Evolutionary conservation across 2,113 vertebrate species (phyloP).

Genomic region (Rhinopithecus roxellana): DNA sequence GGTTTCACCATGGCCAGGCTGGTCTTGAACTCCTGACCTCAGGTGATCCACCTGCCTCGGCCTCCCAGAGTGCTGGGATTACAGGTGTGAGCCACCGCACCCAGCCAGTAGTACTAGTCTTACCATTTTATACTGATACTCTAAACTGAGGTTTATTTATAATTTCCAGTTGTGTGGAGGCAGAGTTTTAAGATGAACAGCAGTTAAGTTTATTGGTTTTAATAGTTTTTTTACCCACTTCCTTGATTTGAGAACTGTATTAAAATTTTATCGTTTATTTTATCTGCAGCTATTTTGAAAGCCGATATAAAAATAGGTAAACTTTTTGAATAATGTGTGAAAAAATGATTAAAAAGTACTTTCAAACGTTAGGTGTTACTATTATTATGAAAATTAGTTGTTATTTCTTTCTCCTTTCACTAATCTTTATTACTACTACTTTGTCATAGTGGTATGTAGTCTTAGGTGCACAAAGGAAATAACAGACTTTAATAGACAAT

Average conservation of each 20-base stretch:
- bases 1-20: too few relatives aligned
- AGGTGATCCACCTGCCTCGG: too few relatives aligned
- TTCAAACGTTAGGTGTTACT: neutral
- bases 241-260: conserved; percentile 15
- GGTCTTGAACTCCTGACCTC: too few relatives aligned
- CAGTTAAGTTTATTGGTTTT: conserved; percentile 1
- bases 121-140: neutral
- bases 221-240: neutral
- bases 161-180: neutral
- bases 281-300: conserved; percentile 28
- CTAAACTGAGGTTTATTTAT: neutral
- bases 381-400: neutral
- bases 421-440: neutral
- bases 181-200: neutral
- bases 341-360: conserved; percentile 12
- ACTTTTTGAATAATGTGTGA: neutral
- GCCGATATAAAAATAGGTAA: neutral
- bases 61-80: too few relatives aligned
- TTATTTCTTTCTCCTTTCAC: neutral
- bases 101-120: neutral
- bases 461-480: neutral
- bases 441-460: neutral
- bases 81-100: too few relatives aligned
- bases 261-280: conserved; percentile 26
- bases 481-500: conserved; percentile 2